A percentile compares a stretch with the other conserved stretches of the same genome.
Evolutionary conservation across 2,797 vertebrate genomes (phyloP).

Genomic region (Acomys russatus): DNA sequence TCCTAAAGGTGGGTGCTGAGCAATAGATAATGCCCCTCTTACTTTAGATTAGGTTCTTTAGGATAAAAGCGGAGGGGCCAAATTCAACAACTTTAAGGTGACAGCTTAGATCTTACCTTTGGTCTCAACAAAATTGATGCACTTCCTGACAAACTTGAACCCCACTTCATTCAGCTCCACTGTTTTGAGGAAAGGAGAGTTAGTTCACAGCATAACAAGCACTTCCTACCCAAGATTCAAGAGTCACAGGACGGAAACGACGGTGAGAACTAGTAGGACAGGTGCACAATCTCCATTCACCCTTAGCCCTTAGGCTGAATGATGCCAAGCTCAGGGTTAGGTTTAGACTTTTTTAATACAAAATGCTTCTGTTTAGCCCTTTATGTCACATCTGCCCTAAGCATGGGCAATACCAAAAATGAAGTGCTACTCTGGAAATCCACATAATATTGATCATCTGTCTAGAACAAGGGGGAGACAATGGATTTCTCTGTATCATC

Average conservation of each 20-base stretch:
- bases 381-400: constrained; percentile 28
- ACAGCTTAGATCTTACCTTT: constrained; percentile 91
- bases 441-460: not conserved
- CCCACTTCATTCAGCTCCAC: constrained; percentile 98
- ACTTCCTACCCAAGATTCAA: constrained; percentile 8
- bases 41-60: not conserved
- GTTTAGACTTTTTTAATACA: constrained; percentile 16
- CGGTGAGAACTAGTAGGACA: not conserved
- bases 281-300: not conserved
- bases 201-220: constrained; percentile 45
- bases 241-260: not conserved
- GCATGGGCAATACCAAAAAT: not conserved
- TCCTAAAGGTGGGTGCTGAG: not conserved
- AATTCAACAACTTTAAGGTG: not conserved
- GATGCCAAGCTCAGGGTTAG: not conserved
- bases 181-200: constrained; percentile 83
- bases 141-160: constrained; percentile 97
- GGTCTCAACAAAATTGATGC: constrained; percentile 96
- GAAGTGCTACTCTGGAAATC: constrained; percentile 9
- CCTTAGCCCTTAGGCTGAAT: not conserved
- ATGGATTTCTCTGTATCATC: constrained; percentile 7
- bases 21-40: not conserved
- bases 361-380: constrained; percentile 36
- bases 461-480: constrained; percentile 38
- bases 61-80: constrained; percentile 18